These are phyloP conservation scores for Dasysyrphus tricinctus DNA, from an alignment of 2,888 invertebrate species.

Conservation along the genomic window DNA sequence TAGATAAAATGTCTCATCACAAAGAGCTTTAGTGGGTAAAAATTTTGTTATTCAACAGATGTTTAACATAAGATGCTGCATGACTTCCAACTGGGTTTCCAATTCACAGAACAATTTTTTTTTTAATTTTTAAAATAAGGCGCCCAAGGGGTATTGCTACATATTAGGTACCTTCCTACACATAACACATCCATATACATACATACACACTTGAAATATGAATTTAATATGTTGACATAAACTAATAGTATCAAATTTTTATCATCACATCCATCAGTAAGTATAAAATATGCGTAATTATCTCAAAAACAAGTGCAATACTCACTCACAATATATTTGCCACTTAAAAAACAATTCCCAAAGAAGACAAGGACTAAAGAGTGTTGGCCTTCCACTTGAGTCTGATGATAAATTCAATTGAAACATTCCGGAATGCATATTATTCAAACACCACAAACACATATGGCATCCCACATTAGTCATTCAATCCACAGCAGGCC, in stretches of 20 bases:
- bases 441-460: conserved; percentile 45
- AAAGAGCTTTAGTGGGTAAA: too few species aligned
- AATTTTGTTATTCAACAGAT: too few species aligned
- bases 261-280: neutral
- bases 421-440: conserved; percentile 63
- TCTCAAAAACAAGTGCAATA: conserved; percentile 10
- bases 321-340: conserved; percentile 28
- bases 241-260: conserved; percentile 38
- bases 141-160: too few species aligned
- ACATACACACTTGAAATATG: neutral
- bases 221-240: conserved; percentile 32
- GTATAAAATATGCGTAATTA: conserved; percentile 3
- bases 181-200: too few species aligned
- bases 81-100: too few species aligned
- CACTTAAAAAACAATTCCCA: conserved; percentile 32
- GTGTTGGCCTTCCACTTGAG: conserved; percentile 57
- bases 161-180: too few species aligned
- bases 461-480: conserved; percentile 63
- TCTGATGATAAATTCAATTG: conserved; percentile 61
- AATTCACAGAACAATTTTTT: too few species aligned
- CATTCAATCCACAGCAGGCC: conserved; percentile 70
- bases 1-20: too few species aligned
- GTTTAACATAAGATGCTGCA: too few species aligned
- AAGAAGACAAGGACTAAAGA: conserved; percentile 48
- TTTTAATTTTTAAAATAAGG: too few species aligned